These are phyloP conservation scores for Pollenia griseotomentosa DNA, from an alignment of 2,888 invertebrate genomes.

Conservation along the genomic window DNA sequence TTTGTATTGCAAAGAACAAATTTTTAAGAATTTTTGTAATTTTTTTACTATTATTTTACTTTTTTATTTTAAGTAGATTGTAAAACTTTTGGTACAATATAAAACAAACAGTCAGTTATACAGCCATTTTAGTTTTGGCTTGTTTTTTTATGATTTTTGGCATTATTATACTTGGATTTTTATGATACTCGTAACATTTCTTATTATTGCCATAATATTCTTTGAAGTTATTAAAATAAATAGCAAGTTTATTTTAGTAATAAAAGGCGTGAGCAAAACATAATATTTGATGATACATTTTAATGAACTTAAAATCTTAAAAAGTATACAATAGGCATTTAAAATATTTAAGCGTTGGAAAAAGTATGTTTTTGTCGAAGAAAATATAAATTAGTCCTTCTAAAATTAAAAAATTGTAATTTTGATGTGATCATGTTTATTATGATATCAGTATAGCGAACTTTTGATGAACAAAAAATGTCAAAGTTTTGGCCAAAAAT, in stretches of 20 bases:
- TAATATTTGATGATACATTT: slow-evolving; percentile 25
- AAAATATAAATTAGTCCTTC: too few species aligned
- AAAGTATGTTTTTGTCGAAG: too few species aligned
- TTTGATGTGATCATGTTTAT: too few species aligned
- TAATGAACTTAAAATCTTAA: neutral
- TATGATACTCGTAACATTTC: slow-evolving; percentile 56
- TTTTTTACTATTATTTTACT: neutral
- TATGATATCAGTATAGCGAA: too few species aligned
- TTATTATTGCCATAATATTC: slow-evolving; percentile 53
- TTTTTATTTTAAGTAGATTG: neutral
- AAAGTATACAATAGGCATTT: too few species aligned
- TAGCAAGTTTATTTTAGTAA: slow-evolving; percentile 18
- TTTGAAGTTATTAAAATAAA: slow-evolving; percentile 53
- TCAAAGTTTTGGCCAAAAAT: too few species aligned
- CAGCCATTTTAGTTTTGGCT: neutral
- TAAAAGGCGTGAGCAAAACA: slow-evolving; percentile 34
- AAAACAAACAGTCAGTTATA: neutral
- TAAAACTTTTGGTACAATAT: neutral
- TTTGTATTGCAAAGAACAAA: slow-evolving; percentile 32
- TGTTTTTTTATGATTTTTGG: slow-evolving; percentile 17
- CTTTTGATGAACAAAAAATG: too few species aligned
- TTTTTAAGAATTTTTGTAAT: slow-evolving; percentile 21
- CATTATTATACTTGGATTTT: slow-evolving; percentile 46
- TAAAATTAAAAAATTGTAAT: too few species aligned
- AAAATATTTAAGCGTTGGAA: too few species aligned